Evolutionary conservation across 92 coral and sea anemone species (phyloP).

Genomic region (Montipora capitata): DNA sequence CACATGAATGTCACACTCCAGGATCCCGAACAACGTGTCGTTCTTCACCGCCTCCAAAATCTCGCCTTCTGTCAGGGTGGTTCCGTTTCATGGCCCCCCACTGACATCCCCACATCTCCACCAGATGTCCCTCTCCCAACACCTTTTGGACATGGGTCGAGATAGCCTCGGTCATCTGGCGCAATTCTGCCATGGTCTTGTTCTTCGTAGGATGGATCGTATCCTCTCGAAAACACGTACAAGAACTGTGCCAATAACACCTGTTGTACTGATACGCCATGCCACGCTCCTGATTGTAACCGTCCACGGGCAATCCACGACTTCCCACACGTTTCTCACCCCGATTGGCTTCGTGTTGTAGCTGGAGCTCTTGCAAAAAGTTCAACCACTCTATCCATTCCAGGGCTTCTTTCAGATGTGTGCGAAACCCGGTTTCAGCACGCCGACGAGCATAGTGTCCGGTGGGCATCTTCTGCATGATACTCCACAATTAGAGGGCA

Average conservation of each 20-base stretch:
- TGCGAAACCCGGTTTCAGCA: constrained; percentile 44
- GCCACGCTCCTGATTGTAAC: background rate
- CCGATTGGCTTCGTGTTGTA: constrained; percentile 40
- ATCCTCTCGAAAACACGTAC: background rate
- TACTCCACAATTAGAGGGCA: constrained; percentile 60
- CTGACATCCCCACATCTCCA: constrained; percentile 52
- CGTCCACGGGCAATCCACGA: constrained; percentile 57
- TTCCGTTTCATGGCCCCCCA: constrained; percentile 34
- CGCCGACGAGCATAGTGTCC: constrained; percentile 38
- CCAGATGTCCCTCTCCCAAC: constrained; percentile 11
- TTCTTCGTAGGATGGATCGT: background rate
- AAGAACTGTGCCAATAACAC: constrained; percentile 37
- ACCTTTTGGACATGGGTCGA: constrained; percentile 8
- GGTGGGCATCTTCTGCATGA: constrained; percentile 57
- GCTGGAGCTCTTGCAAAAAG: background rate
- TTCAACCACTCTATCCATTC: constrained; percentile 32
- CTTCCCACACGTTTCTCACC: constrained; percentile 46
- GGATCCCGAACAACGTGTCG: constrained; percentile 57
- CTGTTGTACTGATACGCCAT: constrained; percentile 8
- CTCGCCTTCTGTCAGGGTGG: constrained; percentile 29
- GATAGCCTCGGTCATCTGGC: constrained; percentile 10
- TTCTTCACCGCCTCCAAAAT: constrained; percentile 31
- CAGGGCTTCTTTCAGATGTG: constrained; percentile 37
- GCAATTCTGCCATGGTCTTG: constrained; percentile 18
- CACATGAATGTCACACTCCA: constrained; percentile 71